Evolutionary conservation across 2,888 invertebrate genomes (phyloP).

Genomic region (Pyrochroa serraticornis): DNA sequence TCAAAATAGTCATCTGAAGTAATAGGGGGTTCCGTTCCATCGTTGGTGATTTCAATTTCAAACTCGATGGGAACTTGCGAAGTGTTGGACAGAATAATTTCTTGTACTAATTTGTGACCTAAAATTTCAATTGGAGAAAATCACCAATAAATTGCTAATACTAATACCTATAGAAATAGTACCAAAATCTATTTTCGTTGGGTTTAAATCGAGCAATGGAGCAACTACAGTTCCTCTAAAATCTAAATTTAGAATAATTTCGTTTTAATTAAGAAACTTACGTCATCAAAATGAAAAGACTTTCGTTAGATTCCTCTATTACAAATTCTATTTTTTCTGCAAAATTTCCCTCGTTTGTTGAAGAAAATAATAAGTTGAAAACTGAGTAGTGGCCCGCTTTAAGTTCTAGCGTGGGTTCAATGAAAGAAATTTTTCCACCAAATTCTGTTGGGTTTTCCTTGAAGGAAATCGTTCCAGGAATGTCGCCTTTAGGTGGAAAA

Average conservation of each 20-base stretch:
- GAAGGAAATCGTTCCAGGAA: constrained; percentile 64
- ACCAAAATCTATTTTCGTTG: constrained; percentile 64
- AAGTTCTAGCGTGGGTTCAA: constrained; percentile 59
- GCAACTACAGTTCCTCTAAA: constrained; percentile 67
- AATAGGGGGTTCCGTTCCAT: constrained; percentile 63
- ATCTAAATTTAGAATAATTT: constrained; percentile 30
- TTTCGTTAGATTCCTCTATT: constrained; percentile 65
- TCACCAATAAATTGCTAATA: neutral
- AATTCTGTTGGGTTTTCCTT: constrained; percentile 60
- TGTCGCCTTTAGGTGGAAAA: constrained; percentile 60
- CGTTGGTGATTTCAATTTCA: constrained; percentile 59
- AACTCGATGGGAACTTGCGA: constrained; percentile 64
- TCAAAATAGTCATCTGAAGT: constrained; percentile 59
- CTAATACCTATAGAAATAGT: constrained; percentile 62
- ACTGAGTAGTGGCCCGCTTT: constrained; percentile 61
- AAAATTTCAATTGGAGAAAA: neutral
- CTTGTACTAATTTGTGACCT: constrained; percentile 60
- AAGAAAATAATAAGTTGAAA: constrained; percentile 64
- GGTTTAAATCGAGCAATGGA: constrained; percentile 64
- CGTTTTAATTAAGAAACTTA: constrained; percentile 49
- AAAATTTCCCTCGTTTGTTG: constrained; percentile 66
- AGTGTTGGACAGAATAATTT: constrained; percentile 62
- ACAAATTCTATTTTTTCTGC: constrained; percentile 66
- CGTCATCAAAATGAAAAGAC: constrained; percentile 64
- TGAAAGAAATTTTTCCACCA: constrained; percentile 63